These are phyloP conservation scores for Aquatica leii DNA, from an alignment of 2,888 invertebrate genomes.

Conservation along the genomic window DNA sequence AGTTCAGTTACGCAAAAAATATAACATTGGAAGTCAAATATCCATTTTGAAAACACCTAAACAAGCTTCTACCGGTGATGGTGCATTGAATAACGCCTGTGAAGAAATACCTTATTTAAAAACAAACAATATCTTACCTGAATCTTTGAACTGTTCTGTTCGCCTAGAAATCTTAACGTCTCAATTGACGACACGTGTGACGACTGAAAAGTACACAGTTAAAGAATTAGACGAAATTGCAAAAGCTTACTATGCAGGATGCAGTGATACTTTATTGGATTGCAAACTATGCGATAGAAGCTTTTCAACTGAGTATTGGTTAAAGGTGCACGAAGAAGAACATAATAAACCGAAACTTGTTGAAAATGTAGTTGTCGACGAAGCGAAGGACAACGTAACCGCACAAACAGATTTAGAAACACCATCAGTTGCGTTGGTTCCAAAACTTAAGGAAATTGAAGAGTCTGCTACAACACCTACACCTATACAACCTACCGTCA, in stretches of 20 bases:
- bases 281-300: conserved; percentile 18
- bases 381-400: too few species aligned
- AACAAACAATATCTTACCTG: conserved; percentile 16
- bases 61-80: neutral
- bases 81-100: conserved; percentile 14
- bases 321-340: conserved; percentile 23
- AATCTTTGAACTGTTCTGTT: conserved; percentile 12
- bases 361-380: too few species aligned
- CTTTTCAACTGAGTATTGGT: conserved; percentile 17
- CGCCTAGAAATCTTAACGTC: conserved; percentile 10
- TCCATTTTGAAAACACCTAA: conserved; percentile 26
- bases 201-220: conserved; percentile 9
- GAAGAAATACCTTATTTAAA: conserved; percentile 19
- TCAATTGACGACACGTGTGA: neutral
- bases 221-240: conserved; percentile 16
- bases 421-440: too few species aligned
- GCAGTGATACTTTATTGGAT: neutral
- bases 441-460: neutral
- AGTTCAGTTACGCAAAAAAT: conserved; percentile 23
- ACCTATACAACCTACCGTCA: neutral
- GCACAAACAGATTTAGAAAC: neutral
- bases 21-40: conserved; percentile 32
- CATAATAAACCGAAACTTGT: conserved; percentile 7
- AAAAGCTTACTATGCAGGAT: conserved; percentile 14
- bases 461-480: neutral